These are phyloP conservation scores for Cryptus armator DNA, from an alignment of 2,888 invertebrate species.

Conservation along the genomic window DNA sequence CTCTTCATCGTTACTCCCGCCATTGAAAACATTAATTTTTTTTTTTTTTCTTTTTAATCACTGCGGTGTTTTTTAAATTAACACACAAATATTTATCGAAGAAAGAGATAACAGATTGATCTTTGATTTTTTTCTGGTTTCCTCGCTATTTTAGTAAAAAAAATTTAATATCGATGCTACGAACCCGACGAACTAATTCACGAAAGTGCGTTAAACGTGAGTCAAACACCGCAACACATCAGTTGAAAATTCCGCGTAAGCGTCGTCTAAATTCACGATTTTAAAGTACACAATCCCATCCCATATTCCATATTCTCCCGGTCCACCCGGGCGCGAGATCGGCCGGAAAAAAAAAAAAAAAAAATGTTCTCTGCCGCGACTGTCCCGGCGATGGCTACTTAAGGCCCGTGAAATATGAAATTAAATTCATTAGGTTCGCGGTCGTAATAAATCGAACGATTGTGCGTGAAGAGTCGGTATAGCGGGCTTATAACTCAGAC, in stretches of 20 bases:
- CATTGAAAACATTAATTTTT: too few species aligned
- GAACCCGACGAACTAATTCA: neutral
- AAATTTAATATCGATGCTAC: neutral
- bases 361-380: constrained; percentile 49
- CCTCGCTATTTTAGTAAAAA: neutral
- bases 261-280: constrained; percentile 40
- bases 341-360: neutral
- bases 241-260: constrained; percentile 34
- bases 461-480: constrained; percentile 73
- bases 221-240: constrained; percentile 19
- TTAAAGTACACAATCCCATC: constrained; percentile 22
- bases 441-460: constrained; percentile 84
- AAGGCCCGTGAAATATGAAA: constrained; percentile 84
- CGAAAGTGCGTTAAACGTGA: constrained; percentile 32
- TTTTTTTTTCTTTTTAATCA: too few species aligned
- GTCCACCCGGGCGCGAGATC: neutral
- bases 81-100: neutral
- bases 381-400: constrained; percentile 77
- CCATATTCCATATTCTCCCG: neutral
- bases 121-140: neutral
- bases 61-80: neutral
- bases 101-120: neutral
- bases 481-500: constrained; percentile 82
- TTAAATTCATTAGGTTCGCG: constrained; percentile 84
- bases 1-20: too few species aligned